Evolutionary conservation across 2,888 invertebrate genomes (phyloP), one percentile per base, ranked within the genome.

Genomic region (Dicranocentrus wangi): DNA sequence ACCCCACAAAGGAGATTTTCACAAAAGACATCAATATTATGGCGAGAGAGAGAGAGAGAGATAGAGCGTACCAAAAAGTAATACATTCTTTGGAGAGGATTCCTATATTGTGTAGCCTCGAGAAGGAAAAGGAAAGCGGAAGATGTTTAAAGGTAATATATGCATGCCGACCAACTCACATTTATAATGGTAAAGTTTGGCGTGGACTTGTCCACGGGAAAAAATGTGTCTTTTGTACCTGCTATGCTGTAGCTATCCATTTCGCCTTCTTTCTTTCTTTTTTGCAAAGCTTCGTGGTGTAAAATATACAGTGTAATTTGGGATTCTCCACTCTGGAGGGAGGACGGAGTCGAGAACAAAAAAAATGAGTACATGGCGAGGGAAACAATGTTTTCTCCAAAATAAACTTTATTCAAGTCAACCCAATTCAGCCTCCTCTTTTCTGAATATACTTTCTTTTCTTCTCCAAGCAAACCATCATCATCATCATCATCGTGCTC

Each of bases 381-480:
- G 17, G 23, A 51, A 66, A 47, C 47, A 66, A 47, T 43, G 55
- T 23, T 42, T 3, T 63, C 17, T 63, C 21, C 1, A 47, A 47
- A 66, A 66, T 43, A 47, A 27, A 25, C 7, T 17, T 47, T 47
- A 66, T 25, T 66, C 47, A 23, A 27, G 0, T 66, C 65, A 42
- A 42, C 25, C 43, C 47, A 66, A n/a, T n/a, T n/a, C n/a, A n/a
- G n/a, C n/a, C n/a, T n/a, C n/a, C n/a, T n/a, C n/a, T 66, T 66
- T 42, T 51, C 66, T 47, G 7, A 13, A n/a, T 27, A 15, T 47
- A 61, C 47, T 61, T 72, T n/a, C 70, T 58, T 51, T 28, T 63
- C 43, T 25, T 42, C 42, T 19, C 60, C 21, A n/a, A 71, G 43
- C 60, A 72, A 60, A 61, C 61, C 21, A 43, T 47, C 61, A 61